Conservation (phyloP, 2,888 invertebrate species). For the Drosophila helvetica region DNA sequence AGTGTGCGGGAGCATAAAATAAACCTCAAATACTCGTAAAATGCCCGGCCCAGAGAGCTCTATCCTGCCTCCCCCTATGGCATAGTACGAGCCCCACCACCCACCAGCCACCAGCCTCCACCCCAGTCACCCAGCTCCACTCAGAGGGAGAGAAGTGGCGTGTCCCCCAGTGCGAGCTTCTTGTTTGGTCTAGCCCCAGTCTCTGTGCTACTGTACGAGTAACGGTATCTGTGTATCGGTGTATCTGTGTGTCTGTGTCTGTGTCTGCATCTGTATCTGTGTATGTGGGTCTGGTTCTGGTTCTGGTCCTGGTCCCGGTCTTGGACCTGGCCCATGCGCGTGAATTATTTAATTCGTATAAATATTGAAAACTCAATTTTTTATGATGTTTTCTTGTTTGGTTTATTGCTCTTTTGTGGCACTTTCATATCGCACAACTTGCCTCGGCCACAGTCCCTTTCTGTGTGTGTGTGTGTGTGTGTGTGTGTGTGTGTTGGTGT, state of each 20-base stretch:
- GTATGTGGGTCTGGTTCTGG: slow-evolving; percentile 1
- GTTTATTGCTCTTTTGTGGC: slow-evolving; percentile 75
- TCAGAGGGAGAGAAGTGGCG: background rate
- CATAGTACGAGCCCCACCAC: background rate
- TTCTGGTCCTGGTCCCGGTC: background rate
- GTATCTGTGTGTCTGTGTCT: background rate
- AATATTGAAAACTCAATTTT: slow-evolving; percentile 77
- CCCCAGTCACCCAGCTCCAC: slow-evolving; percentile 10
- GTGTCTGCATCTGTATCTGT: slow-evolving; percentile 10
- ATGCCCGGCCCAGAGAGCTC: slow-evolving; percentile 45
- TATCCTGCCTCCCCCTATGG: slow-evolving; percentile 4
- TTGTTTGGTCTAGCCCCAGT: slow-evolving; percentile 46
- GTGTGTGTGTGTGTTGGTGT: too few relatives aligned
- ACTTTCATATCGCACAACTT: slow-evolving; percentile 62
- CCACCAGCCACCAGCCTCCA: background rate
- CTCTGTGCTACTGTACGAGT: background rate
- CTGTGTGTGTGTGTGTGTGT: too few relatives aligned
- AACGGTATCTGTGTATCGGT: slow-evolving; percentile 1
- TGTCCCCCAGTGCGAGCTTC: slow-evolving; percentile 3
- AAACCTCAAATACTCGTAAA: slow-evolving; percentile 77
- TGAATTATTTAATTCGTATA: slow-evolving; percentile 77
- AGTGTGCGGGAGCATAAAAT: slow-evolving; percentile 66
- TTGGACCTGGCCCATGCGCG: slow-evolving; percentile 49
- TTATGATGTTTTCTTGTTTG: slow-evolving; percentile 73
- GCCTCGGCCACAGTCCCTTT: too few relatives aligned